Evolutionary conservation across 2,888 invertebrate species (phyloP), one percentile per base, ranked within the genome.

Genomic region (Dasypogon diadema): DNA sequence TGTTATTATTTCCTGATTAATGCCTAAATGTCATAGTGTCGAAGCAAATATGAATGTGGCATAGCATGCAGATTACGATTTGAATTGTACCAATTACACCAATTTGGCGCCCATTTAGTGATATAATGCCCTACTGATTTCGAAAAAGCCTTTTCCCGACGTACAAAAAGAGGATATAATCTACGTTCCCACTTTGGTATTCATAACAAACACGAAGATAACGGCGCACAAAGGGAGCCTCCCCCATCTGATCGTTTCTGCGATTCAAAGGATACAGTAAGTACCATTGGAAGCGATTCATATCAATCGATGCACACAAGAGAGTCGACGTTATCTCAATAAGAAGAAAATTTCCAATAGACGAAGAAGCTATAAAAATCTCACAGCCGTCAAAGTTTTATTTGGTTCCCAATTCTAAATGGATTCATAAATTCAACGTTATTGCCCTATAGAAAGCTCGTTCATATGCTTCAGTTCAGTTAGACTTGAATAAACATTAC

Each of bases 371-470:
- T 26, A 56, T 56, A 56, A 56, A 56, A 56, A 56, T 56, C 56
- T 56, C 56, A 26, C 56, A 56, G 56, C 56, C 56, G 56, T 26
- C 56, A 56, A 56, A 56, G 56, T 56, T 56, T 56, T 56, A 56
- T 56, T 56, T 26, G 56, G 26, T 30, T 56, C n/a, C 56, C 56
- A 56, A 14, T 26, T 56, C 56, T 56, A 56, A 56, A 56, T 56
- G 56, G 56, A 56, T 56, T 56, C 56, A 56, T 56, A 56, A 56
- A 56, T 56, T 56, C 56, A 56, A 24, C 56, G 56, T 56, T 56
- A 56, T 56, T 56, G 56, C 56, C 30, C 56, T 26, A 56, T 56
- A 56, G 56, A 56, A 56, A 56, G 56, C 56, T 56, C 56, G 26
- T 56, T 56, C 56, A 56, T 56, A 56, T 56, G 56, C 56, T 56